A percentile compares a stretch with the other conserved stretches of the same genome.
phyloP scores from a whole-genome alignment of 2,113 vertebrate genomes.

The Rostratula benghalensis region DNA sequence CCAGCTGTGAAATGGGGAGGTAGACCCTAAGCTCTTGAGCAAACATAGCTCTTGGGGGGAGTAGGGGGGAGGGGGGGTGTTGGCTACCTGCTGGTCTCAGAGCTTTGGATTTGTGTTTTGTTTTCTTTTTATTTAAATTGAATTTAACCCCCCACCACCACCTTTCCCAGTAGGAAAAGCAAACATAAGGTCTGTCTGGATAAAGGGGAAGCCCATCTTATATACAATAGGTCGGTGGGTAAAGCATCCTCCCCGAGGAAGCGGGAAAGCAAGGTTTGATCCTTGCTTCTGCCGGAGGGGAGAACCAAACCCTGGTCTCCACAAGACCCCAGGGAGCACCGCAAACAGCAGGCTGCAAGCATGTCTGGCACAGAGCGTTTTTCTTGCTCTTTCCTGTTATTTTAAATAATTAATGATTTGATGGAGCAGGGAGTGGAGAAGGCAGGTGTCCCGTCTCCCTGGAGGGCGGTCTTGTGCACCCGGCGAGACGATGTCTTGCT shows the following conservation, averaged over 20 bases:
- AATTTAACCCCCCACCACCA: not conserved
- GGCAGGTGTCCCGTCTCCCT: slow-evolving; percentile 58
- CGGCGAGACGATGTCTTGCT: slow-evolving; percentile 5
- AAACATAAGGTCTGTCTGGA: slow-evolving; percentile 49
- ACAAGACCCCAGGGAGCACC: slow-evolving; percentile 6
- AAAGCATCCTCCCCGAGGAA: not conserved
- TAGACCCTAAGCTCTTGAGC: not conserved
- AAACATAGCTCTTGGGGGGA: not conserved
- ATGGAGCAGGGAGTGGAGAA: slow-evolving; percentile 29
- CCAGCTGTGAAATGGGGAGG: not conserved
- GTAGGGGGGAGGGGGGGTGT: not conserved
- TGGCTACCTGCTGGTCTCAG: not conserved
- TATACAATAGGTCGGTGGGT: not conserved
- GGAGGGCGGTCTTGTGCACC: slow-evolving; percentile 30
- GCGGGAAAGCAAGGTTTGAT: not conserved
- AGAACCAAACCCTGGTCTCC: not conserved
- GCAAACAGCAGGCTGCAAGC: not conserved
- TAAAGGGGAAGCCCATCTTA: slow-evolving; percentile 3
- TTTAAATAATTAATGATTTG: slow-evolving; percentile 68
- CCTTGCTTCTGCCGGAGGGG: slow-evolving; percentile 34
- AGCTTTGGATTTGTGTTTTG: not conserved
- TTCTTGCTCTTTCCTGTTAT: slow-evolving; percentile 47
- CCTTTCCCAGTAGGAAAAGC: not conserved
- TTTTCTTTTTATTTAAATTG: slow-evolving; percentile 6
- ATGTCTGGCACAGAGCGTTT: not conserved